These are phyloP conservation scores for Machaerirhynchus nigripectus DNA, from an alignment of 2,113 vertebrate genomes.

Conservation along the genomic window DNA sequence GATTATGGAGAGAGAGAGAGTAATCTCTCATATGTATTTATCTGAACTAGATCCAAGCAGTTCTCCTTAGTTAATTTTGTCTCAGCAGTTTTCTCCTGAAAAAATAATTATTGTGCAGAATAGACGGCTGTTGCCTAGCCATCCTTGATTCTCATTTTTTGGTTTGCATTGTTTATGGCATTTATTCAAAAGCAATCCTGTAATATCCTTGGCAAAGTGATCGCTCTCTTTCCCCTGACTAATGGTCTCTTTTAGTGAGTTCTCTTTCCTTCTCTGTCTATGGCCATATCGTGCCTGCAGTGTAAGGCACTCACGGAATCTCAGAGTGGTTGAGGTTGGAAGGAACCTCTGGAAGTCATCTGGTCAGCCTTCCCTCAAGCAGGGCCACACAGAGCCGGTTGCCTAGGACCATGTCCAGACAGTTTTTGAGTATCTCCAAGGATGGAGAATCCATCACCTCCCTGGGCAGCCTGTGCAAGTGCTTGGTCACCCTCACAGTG, in stretches of 20 bases:
- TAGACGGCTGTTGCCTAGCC: neutral
- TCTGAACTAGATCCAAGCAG: neutral
- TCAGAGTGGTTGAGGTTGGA: neutral
- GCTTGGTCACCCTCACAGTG: neutral
- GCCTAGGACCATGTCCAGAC: neutral
- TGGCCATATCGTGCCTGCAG: neutral
- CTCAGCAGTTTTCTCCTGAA: constrained; percentile 36
- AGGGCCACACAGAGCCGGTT: neutral
- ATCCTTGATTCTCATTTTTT: constrained; percentile 5
- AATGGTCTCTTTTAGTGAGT: neutral
- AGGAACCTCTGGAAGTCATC: neutral
- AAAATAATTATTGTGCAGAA: constrained; percentile 33
- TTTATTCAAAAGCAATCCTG: constrained; percentile 23
- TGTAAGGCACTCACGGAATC: rapidly evolving
- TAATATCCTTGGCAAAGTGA: neutral
- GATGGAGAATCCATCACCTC: neutral
- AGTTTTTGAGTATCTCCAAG: neutral
- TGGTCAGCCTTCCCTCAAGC: neutral
- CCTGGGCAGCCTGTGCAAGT: neutral
- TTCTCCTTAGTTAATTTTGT: constrained; percentile 25
- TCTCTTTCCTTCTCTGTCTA: neutral
- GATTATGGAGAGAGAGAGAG: neutral
- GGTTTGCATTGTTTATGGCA: constrained; percentile 8
- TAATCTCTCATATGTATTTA: neutral
- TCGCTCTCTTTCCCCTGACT: neutral